Base-by-base conservation (phyloP, 2,888 invertebrate genomes). In the Sycophila texana region DNA sequence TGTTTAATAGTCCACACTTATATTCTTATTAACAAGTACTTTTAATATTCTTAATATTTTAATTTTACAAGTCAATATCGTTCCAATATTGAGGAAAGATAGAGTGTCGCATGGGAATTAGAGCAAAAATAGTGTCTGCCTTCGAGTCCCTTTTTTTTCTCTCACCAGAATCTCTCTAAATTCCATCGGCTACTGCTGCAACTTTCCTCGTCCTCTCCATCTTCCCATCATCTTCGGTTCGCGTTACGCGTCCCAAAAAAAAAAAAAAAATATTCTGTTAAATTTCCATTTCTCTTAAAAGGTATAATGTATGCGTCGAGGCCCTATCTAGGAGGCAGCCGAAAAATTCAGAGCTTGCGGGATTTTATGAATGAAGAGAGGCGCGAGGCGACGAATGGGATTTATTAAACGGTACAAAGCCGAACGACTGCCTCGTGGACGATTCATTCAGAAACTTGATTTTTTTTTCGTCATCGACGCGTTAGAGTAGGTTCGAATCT, bases 331-430 rank as follows among this genome's bases (percentile, higher is more conserved):
- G 39, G 22, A 20, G 26, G 57, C 58, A 18, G 63, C 18, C 39
- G 63, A 63, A 61, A 73, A 74, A 70, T 65, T 60, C 66, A 58
- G 39, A 26, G 13, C 61, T 71, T 65, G 74, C 77, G 57, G 65
- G 80, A 80, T 80, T 80, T 77, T 77, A 80, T 80, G 77, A 80
- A 77, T 80, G 74, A 30, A 80, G 51, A 63, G 47, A 26, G 67
- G 12, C 58, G 60, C n/a, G 55, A n/a, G 26, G n/a, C 47, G 22
- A 18, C 65, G 58, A 70, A 70, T 70, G 55, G 55, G 68, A 74
- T 68, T 30, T 75, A 71, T 79, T 79, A n/a, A 80, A 80, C 80
- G 80, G 80, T 80, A 74, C 47, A 70, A 18, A 5, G 47, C 18
- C 26, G 22, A 58, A 68, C 39, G 51, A 49, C 58, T 63, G 53